These are phyloP conservation scores for Takifugu rubripes DNA, from an alignment of 2,797 vertebrate species.

Conservation along the genomic window DNA sequence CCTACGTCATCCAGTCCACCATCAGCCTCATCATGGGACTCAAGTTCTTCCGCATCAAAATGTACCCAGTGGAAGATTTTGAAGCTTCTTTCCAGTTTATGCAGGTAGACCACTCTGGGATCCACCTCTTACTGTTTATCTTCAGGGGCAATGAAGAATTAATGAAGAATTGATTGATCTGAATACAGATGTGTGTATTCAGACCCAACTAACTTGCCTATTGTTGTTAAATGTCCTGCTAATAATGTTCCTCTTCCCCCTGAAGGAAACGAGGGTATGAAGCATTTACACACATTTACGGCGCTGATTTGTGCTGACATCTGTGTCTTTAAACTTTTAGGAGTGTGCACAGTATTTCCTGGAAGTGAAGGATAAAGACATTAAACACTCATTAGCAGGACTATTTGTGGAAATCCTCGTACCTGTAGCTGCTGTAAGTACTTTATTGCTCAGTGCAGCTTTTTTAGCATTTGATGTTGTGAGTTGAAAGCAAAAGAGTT, in stretches of 20 bases:
- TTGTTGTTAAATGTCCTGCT: constrained; percentile 17
- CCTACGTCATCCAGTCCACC: constrained; percentile 91
- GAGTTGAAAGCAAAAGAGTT: too few relatives aligned
- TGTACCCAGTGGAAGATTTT: constrained; percentile 99
- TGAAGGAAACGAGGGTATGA: constrained; percentile 3
- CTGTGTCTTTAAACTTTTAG: constrained; percentile 61
- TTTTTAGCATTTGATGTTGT: too few relatives aligned
- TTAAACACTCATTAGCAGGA: constrained; percentile 96
- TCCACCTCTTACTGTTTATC: background rate
- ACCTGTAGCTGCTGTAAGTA: constrained; percentile 97
- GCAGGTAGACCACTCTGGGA: constrained; percentile 81
- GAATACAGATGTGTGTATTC: constrained; percentile 2
- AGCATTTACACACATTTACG: constrained; percentile 2
- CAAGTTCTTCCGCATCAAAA: constrained; percentile 99
- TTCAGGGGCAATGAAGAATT: background rate
- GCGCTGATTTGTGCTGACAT: constrained; percentile 9
- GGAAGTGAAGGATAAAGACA: constrained; percentile 99
- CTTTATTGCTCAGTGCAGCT: background rate
- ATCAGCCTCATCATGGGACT: constrained; percentile 99
- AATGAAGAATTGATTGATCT: background rate
- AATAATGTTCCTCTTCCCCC: constrained; percentile 18
- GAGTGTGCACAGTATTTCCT: constrained; percentile 99
- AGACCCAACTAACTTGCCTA: constrained; percentile 5
- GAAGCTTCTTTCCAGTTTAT: constrained; percentile 99
- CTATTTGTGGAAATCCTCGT: constrained; percentile 98